phyloP scores from a whole-genome alignment of 2,888 invertebrate species.

The Chrysodeixis includens region DNA sequence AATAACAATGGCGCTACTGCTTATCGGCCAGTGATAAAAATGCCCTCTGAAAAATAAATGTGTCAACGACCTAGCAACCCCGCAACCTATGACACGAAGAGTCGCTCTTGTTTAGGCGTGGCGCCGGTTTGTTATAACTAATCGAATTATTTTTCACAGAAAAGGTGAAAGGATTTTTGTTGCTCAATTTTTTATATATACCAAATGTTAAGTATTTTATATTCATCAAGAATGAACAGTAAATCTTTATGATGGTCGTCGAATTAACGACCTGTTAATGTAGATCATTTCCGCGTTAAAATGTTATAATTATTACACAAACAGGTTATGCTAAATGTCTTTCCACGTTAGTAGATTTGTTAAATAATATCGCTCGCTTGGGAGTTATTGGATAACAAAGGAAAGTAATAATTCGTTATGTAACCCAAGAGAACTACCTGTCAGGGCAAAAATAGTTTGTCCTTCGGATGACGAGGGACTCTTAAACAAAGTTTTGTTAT shows the following conservation, averaged over 20 bases:
- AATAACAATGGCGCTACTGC: slow-evolving; percentile 61
- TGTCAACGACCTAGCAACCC: slow-evolving; percentile 60
- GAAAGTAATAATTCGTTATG: slow-evolving; percentile 35
- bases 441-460: slow-evolving; percentile 44
- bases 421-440: slow-evolving; percentile 48
- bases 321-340: slow-evolving; percentile 29
- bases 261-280: slow-evolving; percentile 36
- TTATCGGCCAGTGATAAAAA: slow-evolving; percentile 67
- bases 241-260: slow-evolving; percentile 40
- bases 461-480: slow-evolving; percentile 28
- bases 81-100: slow-evolving; percentile 58
- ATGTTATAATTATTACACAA: slow-evolving; percentile 14
- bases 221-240: slow-evolving; percentile 34
- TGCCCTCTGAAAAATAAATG: slow-evolving; percentile 62
- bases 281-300: slow-evolving; percentile 38
- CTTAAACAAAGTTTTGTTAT: slow-evolving; percentile 33
- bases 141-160: slow-evolving; percentile 49
- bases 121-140: slow-evolving; percentile 47
- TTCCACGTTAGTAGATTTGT: slow-evolving; percentile 28
- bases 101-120: slow-evolving; percentile 41
- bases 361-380: slow-evolving; percentile 31
- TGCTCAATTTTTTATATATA: slow-evolving; percentile 23
- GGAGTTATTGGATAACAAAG: slow-evolving; percentile 45
- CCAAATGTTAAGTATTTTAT: slow-evolving; percentile 33
- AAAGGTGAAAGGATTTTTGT: slow-evolving; percentile 28